Evolutionary conservation across 2,888 invertebrate genomes (phyloP).

Genomic region (Erpobdella octoculata): DNA sequence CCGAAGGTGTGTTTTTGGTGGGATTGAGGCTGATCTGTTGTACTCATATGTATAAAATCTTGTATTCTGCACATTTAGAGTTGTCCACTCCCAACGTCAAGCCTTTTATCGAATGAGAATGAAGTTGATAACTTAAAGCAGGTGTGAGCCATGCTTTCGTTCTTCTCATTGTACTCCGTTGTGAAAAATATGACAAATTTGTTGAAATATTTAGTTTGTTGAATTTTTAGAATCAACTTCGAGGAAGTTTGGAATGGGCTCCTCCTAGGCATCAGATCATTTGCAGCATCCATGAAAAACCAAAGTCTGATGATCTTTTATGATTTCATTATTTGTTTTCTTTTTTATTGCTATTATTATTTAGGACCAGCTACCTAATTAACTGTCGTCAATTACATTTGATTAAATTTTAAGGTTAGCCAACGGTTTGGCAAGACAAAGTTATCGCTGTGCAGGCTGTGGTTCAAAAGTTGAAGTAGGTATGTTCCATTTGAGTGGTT

Average conservation of each 20-base stretch:
- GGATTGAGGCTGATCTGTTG: too few species aligned
- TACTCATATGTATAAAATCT: too few species aligned
- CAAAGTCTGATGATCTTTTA: constrained; percentile 56
- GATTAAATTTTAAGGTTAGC: constrained; percentile 27
- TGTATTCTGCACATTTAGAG: too few species aligned
- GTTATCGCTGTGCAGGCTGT: constrained; percentile 74
- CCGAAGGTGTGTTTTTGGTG: too few species aligned
- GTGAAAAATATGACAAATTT: background rate
- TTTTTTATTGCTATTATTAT: background rate
- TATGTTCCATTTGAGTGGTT: background rate
- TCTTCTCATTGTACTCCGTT: background rate
- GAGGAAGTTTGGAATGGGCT: constrained; percentile 75
- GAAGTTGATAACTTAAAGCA: background rate
- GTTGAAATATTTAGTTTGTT: background rate
- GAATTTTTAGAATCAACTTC: constrained; percentile 54
- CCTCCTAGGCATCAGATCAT: constrained; percentile 76
- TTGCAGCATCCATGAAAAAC: constrained; percentile 66
- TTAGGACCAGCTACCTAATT: background rate
- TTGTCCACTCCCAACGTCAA: background rate
- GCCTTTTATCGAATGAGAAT: background rate
- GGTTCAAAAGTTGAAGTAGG: constrained; percentile 67
- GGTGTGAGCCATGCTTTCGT: background rate
- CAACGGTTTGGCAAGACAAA: constrained; percentile 63
- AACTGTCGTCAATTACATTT: background rate
- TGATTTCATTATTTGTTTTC: background rate